Conservation (phyloP, 2,888 invertebrate species). For the Cordylochernes scorpioides region DNA sequence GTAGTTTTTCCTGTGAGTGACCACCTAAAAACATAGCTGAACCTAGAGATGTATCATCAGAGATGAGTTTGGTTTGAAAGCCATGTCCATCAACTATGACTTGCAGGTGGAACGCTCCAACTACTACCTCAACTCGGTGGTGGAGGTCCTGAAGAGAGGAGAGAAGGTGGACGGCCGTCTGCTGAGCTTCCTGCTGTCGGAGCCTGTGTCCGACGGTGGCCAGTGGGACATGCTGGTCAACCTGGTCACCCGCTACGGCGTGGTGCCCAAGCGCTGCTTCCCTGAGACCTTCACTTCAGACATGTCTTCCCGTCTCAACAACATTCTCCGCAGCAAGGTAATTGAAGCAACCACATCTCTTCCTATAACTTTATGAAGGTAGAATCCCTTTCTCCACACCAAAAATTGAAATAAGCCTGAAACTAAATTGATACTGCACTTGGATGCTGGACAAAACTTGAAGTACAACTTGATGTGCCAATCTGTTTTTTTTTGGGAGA, state of each 20-base stretch:
- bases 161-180: slow-evolving; percentile 51
- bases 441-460: no score
- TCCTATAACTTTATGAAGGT: no score
- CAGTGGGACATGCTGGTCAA: slow-evolving; percentile 83
- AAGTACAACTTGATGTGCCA: no score
- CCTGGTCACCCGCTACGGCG: slow-evolving; percentile 54
- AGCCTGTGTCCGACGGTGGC: slow-evolving; percentile 58
- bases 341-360: no score
- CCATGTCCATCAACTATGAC: slow-evolving; percentile 12
- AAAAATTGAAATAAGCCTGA: no score
- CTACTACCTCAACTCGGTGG: slow-evolving; percentile 53
- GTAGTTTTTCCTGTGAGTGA: no score
- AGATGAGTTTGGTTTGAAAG: no score
- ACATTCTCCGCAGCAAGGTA: slow-evolving; percentile 53
- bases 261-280: slow-evolving; percentile 64
- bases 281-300: slow-evolving; percentile 55
- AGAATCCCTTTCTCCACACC: no score
- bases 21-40: no score
- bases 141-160: slow-evolving; percentile 40
- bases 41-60: no score
- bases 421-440: no score
- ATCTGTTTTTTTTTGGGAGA: no score
- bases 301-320: slow-evolving; percentile 43
- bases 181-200: slow-evolving; percentile 44
- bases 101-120: slow-evolving; percentile 48